Evolutionary conservation across 2,888 invertebrate genomes (phyloP), one percentile per base, ranked within the genome.

Genomic region (Laspeyria flexula): DNA sequence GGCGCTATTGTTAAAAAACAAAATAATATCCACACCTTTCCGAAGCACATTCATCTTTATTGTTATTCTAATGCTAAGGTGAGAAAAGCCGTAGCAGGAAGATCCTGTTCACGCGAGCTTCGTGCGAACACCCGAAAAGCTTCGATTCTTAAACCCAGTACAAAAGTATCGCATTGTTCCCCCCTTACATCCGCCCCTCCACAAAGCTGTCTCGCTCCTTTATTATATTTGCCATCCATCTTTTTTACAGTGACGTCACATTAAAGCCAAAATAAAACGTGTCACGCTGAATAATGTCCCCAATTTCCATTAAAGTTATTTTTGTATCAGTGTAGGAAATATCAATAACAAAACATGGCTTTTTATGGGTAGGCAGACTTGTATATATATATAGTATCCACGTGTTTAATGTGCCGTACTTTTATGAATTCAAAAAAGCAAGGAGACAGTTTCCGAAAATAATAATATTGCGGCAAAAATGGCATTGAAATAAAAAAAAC

Each of bases 191-290:
- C 57, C 43, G 46, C 38, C 31, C n/a, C 40, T 31, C 34, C 61
- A 75, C 77, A 79, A 78, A 76, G 79, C 77, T 71, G 64, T 69
- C 70, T 73, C 55, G 73, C 71, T 66, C 76, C 65, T 73, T 80
- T 79, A 78, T 81, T 78, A 78, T 77, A 75, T 75, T 72, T 58
- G 66, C 70, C 74, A 81, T 81, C 75, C 79, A 78, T 78, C 79
- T 79, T 78, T 76, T 71, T 60, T 73, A 65, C 75, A 58, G 71
- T 74, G 77, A 75, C 75, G 74, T 78, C 74, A 78, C 77, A 75
- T 77, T 77, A 77, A 76, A 71, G 71, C 73, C 65, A 73, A 75
- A 81, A 79, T 81, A 79, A 76, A 80, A 73, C 64, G 71, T 70
- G 75, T 75, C 74, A 75, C 58, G 65, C 54, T 50, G 67, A 61